Evolutionary conservation across 2,888 invertebrate species (phyloP).

Genomic region (Xestoiulus laeticollis): DNA sequence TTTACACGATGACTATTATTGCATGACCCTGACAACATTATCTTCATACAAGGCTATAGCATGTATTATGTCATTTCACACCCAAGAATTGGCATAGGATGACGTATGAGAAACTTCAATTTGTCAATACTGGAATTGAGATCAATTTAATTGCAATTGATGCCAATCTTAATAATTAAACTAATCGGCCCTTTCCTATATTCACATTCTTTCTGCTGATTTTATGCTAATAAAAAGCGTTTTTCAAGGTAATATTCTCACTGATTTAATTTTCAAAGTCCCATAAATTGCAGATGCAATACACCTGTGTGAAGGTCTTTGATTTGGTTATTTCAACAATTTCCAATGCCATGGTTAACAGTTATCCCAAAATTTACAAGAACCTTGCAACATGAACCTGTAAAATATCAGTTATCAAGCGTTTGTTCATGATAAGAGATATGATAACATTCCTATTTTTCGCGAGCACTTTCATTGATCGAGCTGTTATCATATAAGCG

Average conservation of each 20-base stretch:
- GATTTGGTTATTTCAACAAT: background rate
- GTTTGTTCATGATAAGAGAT: background rate
- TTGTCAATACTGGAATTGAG: background rate
- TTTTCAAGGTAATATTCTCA: too few relatives aligned
- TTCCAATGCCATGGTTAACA: background rate
- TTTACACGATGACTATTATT: background rate
- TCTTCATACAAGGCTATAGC: background rate
- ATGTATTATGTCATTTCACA: background rate
- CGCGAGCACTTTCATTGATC: background rate
- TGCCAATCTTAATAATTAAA: background rate
- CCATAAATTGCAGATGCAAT: too few relatives aligned
- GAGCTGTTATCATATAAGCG: background rate
- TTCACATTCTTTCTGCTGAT: background rate
- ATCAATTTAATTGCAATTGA: background rate
- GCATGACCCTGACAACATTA: slow-evolving; percentile 15
- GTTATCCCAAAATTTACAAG: background rate
- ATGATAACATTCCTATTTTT: background rate
- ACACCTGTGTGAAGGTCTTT: background rate
- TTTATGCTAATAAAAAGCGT: background rate
- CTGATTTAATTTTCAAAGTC: too few relatives aligned
- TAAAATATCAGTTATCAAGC: background rate
- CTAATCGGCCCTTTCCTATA: background rate
- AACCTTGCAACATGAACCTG: slow-evolving; percentile 10
- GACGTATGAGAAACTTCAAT: background rate
- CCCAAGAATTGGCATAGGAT: background rate